Evolutionary conservation across 2,797 vertebrate genomes (phyloP).

Genomic region (Helicolenus hilgendorfi): DNA sequence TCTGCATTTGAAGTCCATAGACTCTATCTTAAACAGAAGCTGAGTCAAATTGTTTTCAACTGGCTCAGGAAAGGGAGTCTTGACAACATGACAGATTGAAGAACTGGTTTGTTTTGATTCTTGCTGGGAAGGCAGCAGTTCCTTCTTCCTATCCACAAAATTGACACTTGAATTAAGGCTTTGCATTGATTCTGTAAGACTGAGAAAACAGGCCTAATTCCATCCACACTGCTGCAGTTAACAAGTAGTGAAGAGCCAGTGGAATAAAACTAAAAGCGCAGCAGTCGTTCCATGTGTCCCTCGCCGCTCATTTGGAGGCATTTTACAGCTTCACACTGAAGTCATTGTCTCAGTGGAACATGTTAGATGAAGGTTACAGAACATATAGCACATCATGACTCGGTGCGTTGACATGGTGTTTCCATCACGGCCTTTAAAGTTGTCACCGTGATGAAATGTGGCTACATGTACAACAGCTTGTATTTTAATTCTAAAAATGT

Average conservation of each 20-base stretch:
- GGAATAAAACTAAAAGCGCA: conserved; percentile 16
- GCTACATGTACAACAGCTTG: neutral
- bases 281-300: conserved; percentile 32
- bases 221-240: conserved; percentile 47
- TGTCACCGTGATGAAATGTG: conserved; percentile 13
- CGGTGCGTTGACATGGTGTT: conserved; percentile 20
- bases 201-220: conserved; percentile 40
- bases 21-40: neutral
- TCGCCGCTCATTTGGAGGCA: conserved; percentile 54
- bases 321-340: conserved; percentile 70
- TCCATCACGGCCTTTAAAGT: conserved; percentile 34
- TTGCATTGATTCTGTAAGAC: conserved; percentile 18
- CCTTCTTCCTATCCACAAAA: neutral
- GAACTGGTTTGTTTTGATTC: neutral
- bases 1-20: neutral
- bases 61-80: neutral
- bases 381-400: conserved; percentile 37
- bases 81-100: neutral
- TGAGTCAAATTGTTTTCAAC: neutral
- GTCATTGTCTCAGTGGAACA: conserved; percentile 52
- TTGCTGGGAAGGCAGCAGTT: neutral
- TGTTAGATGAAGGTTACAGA: conserved; percentile 57
- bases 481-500: neutral
- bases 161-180: neutral
- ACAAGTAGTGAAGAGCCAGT: conserved; percentile 42